A percentile compares a stretch with the other conserved stretches of the same genome.
These are phyloP conservation scores for Corythaeola cristata DNA, from an alignment of 2,113 vertebrate species.

Conservation along the genomic window DNA sequence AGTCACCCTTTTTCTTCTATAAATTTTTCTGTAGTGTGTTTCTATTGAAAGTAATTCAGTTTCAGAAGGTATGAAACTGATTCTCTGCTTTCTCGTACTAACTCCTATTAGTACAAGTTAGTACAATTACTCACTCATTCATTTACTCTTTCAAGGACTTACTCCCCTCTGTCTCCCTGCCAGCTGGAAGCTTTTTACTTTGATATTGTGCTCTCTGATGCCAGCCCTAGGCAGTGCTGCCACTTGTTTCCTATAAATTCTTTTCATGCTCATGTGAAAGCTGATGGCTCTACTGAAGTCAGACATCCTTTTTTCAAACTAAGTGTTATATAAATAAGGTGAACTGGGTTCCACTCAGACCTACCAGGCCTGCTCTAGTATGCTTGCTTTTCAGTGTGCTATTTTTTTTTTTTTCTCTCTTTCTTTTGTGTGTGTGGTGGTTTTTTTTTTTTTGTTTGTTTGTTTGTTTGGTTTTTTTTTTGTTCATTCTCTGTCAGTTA, in stretches of 20 bases:
- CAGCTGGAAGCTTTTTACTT: background rate
- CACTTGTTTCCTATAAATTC: background rate
- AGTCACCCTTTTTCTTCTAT: conserved; percentile 31
- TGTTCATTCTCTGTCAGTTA: background rate
- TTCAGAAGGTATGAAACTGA: background rate
- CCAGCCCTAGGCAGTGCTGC: background rate
- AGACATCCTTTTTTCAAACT: background rate
- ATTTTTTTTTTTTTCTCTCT: background rate
- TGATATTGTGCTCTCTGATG: background rate
- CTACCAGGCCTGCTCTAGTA: background rate
- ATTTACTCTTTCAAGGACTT: background rate
- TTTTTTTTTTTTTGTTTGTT: background rate
- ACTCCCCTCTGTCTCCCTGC: background rate
- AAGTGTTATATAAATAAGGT: background rate
- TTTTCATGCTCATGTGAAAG: background rate
- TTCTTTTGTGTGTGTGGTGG: too few species aligned
- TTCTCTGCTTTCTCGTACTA: background rate
- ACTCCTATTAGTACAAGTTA: background rate
- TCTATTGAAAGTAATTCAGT: background rate
- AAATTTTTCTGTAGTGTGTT: conserved; percentile 7
- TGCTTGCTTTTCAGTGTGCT: background rate
- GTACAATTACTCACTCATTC: background rate
- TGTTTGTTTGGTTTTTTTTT: too few species aligned
- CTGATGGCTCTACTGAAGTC: background rate
- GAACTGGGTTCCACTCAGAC: background rate